These are phyloP conservation scores for Argya squamiceps DNA, from an alignment of 2,797 vertebrate genomes.

Conservation along the genomic window DNA sequence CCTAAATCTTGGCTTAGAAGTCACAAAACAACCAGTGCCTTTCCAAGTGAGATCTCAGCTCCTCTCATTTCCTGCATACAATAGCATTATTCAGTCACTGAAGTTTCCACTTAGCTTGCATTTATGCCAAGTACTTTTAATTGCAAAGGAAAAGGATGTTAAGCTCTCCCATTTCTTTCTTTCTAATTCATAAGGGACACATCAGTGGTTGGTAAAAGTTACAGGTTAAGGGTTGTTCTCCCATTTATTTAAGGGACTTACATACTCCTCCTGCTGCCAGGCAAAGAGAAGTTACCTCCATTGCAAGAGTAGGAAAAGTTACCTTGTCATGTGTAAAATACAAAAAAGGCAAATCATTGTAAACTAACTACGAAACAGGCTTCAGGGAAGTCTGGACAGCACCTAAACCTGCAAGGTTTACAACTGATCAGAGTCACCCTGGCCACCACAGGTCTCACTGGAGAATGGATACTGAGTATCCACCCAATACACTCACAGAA, in stretches of 20 bases:
- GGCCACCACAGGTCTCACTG: not conserved
- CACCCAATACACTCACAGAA: not conserved
- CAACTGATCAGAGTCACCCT: not conserved
- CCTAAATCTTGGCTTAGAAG: constrained; percentile 33
- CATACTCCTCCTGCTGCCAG: not conserved
- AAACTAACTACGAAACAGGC: not conserved
- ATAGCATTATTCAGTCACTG: constrained; percentile 62
- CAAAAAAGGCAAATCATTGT: not conserved
- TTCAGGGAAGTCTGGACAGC: not conserved
- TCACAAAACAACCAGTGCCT: constrained; percentile 40
- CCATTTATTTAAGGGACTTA: not conserved
- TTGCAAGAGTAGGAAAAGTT: not conserved
- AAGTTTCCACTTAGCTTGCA: constrained; percentile 68
- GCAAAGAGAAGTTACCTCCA: not conserved
- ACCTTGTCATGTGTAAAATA: not conserved
- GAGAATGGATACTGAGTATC: not conserved
- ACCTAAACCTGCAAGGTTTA: not conserved
- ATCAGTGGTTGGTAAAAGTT: constrained; percentile 26
- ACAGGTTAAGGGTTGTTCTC: not conserved
- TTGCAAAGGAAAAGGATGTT: constrained; percentile 68
- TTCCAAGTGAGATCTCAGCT: constrained; percentile 27
- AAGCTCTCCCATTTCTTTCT: constrained; percentile 49
- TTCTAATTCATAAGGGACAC: constrained; percentile 39
- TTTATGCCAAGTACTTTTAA: constrained; percentile 68
- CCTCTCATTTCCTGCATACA: constrained; percentile 63